phyloP scores from a whole-genome alignment of 2,888 invertebrate species.

The Stenodema calcarata region DNA sequence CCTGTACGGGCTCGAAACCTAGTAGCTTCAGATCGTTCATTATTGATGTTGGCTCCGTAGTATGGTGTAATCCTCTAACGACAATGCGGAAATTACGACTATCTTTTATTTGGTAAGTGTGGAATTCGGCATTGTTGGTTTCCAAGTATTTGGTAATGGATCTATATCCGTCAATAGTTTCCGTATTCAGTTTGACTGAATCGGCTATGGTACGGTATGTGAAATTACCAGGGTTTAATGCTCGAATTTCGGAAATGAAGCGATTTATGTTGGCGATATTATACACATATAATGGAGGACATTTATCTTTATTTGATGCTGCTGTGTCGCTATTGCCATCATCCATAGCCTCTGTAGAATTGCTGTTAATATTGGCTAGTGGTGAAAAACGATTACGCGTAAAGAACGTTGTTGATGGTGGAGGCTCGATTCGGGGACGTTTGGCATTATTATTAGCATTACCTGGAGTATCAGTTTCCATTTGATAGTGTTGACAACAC shows the following conservation, averaged over 20 bases:
- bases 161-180: no score
- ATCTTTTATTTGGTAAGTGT: neutral
- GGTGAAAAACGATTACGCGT: neutral
- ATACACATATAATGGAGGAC: conserved; percentile 22
- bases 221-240: neutral
- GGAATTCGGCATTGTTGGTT: neutral
- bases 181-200: no score
- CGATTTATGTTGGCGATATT: conserved; percentile 26
- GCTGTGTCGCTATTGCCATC: neutral
- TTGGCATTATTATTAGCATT: neutral
- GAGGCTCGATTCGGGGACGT: neutral
- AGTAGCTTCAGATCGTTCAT: neutral
- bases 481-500: no score
- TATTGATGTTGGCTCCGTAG: neutral
- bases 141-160: no score
- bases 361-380: neutral
- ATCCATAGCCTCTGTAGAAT: neutral
- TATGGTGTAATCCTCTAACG: neutral
- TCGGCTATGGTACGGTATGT: no score
- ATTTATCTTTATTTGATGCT: neutral
- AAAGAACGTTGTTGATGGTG: neutral
- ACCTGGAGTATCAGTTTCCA: neutral
- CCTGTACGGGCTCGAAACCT: conserved; percentile 5
- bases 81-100: neutral
- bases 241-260: neutral